Percentiles rank a stretch among this genome's conserved stretches.
Evolutionary conservation across 2,113 vertebrate genomes (phyloP).

Genomic region (Sorex araneus): DNA sequence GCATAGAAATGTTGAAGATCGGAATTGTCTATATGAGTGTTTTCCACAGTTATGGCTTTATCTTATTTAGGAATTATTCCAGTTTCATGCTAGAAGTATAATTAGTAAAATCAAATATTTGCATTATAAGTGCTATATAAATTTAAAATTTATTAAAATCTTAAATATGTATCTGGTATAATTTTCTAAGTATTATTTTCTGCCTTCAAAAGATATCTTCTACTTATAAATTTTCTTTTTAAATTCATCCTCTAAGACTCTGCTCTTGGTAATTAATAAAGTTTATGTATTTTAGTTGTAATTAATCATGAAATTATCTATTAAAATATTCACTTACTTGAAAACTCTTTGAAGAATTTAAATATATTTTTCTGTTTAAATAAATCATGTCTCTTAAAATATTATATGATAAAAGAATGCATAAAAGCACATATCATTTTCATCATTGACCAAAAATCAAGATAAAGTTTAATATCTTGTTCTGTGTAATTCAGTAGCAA

Average conservation of each 20-base stretch:
- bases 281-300: slow-evolving; percentile 16
- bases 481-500: background rate
- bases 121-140: background rate
- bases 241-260: background rate
- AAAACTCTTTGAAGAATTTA: background rate
- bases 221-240: background rate
- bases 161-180: background rate
- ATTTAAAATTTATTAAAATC: slow-evolving; percentile 31
- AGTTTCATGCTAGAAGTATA: background rate
- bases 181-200: background rate
- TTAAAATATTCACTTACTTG: background rate
- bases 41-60: slow-evolving; percentile 14
- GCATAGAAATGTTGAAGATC: slow-evolving; percentile 62
- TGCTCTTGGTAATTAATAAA: slow-evolving; percentile 15
- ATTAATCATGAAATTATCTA: slow-evolving; percentile 31
- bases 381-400: slow-evolving; percentile 19
- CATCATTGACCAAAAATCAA: background rate
- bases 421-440: slow-evolving; percentile 5
- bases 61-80: slow-evolving; percentile 6
- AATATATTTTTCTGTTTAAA: slow-evolving; percentile 8
- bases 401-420: background rate
- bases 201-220: background rate
- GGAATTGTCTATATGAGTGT: background rate
- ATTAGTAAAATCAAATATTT: slow-evolving; percentile 49
- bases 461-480: background rate